Conservation (phyloP, 2,888 invertebrate species). For the Epinotia ramella region DNA sequence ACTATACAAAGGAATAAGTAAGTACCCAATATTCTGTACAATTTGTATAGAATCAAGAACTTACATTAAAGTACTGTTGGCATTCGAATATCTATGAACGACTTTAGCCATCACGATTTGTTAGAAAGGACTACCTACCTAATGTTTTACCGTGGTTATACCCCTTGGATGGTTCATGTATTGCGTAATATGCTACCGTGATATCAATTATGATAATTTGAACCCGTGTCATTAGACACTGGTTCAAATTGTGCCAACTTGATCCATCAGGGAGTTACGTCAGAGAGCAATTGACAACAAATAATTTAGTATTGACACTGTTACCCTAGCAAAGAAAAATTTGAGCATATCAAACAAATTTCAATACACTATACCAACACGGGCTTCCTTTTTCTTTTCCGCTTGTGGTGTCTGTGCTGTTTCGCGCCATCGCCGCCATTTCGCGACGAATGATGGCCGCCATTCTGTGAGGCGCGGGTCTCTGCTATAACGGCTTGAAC, state of each 20-base stretch:
- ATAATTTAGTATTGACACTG: not conserved
- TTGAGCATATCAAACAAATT: constrained; percentile 60
- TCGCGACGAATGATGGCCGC: constrained; percentile 33
- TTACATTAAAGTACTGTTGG: not conserved
- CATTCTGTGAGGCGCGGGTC: constrained; percentile 53
- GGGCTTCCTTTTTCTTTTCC: constrained; percentile 75
- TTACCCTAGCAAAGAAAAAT: constrained; percentile 52
- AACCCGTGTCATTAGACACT: too few relatives aligned
- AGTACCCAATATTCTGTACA: not conserved
- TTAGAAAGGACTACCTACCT: too few relatives aligned
- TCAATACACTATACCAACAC: constrained; percentile 68
- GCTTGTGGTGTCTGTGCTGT: constrained; percentile 63
- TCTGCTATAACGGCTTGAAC: constrained; percentile 81
- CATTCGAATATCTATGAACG: not conserved
- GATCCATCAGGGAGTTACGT: not conserved
- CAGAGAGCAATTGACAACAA: constrained; percentile 13
- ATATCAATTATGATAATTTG: too few relatives aligned
- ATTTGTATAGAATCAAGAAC: not conserved
- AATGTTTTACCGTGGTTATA: too few relatives aligned
- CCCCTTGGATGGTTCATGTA: too few relatives aligned
- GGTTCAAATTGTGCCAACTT: not conserved
- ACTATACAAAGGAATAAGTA: not conserved
- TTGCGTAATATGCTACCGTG: too few relatives aligned
- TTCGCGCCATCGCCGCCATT: constrained; percentile 53
- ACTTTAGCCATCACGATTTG: not conserved